phyloP scores from a whole-genome alignment of 2,797 vertebrate genomes.

The Fistularia commersonii region DNA sequence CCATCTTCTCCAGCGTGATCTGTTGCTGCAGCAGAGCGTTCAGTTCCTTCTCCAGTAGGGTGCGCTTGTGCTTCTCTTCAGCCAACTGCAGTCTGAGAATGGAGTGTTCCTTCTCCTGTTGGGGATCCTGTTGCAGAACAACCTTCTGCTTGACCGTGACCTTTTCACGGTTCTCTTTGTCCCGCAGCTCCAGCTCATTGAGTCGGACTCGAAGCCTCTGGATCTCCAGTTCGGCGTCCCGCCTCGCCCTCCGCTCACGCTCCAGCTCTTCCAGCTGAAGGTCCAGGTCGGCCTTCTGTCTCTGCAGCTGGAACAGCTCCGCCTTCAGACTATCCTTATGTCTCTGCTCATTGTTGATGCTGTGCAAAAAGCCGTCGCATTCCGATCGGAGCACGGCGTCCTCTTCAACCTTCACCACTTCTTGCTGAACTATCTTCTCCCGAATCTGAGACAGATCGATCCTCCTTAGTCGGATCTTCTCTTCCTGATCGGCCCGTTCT shows the following conservation, averaged over 20 bases:
- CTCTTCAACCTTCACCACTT: constrained; percentile 89
- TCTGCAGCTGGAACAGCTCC: constrained; percentile 83
- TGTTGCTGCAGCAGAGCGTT: constrained; percentile 82
- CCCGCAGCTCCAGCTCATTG: constrained; percentile 82
- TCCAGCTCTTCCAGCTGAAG: constrained; percentile 90
- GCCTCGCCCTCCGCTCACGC: constrained; percentile 84
- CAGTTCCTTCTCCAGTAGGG: constrained; percentile 85
- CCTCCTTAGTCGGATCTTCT: constrained; percentile 84
- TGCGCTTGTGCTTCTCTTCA: constrained; percentile 86
- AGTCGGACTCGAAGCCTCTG: constrained; percentile 85
- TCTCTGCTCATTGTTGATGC: constrained; percentile 85
- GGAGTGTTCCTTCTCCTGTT: constrained; percentile 92
- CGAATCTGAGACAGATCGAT: constrained; percentile 87
- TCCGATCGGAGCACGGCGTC: constrained; percentile 86
- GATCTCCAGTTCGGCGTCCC: constrained; percentile 91
- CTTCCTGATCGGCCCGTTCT: constrained; percentile 79
- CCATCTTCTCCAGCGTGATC: constrained; percentile 82
- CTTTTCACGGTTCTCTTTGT: constrained; percentile 87
- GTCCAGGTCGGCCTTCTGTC: constrained; percentile 84
- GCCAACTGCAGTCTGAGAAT: constrained; percentile 88
- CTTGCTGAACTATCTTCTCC: constrained; percentile 89
- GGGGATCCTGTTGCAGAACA: constrained; percentile 93
- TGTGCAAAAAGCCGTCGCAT: constrained; percentile 78
- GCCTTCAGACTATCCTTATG: constrained; percentile 83
- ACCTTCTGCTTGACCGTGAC: constrained; percentile 95